These are phyloP conservation scores for Fratercula arctica DNA, from an alignment of 2,797 vertebrate genomes.

Conservation along the genomic window DNA sequence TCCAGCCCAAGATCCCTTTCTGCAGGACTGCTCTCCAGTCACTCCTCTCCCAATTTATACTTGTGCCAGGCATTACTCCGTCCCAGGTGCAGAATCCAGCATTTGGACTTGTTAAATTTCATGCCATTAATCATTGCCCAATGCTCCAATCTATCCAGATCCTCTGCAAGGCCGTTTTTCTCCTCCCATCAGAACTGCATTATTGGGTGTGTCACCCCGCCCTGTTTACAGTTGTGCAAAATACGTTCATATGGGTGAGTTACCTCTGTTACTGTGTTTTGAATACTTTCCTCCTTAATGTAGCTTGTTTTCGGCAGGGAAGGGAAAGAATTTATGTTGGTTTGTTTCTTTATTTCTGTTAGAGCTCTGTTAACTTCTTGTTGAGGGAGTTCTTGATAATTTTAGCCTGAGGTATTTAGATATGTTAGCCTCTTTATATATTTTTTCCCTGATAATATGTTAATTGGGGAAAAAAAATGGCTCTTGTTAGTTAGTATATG, in stretches of 20 bases:
- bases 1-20: no score
- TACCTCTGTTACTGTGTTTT: neutral
- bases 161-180: neutral
- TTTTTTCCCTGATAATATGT: neutral
- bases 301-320: neutral
- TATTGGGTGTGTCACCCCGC: neutral
- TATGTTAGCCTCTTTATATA: neutral
- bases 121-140: no score
- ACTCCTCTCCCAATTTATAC: no score
- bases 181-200: no score
- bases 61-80: no score
- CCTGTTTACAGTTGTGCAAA: neutral
- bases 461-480: neutral
- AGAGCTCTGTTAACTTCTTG: neutral
- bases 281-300: neutral
- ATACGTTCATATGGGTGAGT: neutral
- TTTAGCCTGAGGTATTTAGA: no score
- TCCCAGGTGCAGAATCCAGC: no score
- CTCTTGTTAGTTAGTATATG: neutral
- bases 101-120: no score
- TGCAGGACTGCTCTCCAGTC: no score
- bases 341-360: neutral
- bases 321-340: neutral
- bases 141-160: no score
- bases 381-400: neutral